Evolutionary conservation across 2,888 invertebrate genomes (phyloP), one percentile per base, ranked within the genome.

Genomic region (Sphaerophoria taeniata): DNA sequence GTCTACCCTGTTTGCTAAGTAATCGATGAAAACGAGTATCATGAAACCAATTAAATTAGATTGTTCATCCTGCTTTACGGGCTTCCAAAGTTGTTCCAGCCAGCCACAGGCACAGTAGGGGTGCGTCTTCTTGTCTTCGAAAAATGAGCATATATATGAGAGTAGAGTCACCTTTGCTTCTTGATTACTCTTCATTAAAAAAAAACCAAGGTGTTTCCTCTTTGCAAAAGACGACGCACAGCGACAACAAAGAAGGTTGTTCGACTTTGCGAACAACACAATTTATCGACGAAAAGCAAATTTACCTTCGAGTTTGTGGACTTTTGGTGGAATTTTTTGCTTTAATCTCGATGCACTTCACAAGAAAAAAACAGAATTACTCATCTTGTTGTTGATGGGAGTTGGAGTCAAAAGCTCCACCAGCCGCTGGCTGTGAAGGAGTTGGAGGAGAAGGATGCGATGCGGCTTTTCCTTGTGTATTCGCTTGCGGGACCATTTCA

Each of bases 161-260:
- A 24, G 53, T 33, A 16, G 49, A 67, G 43, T 14, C 63, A 61
- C 24, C 24, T 24, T 24, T 24, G 24, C 24, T 24, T 24, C 60
- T 75, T 49, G 63, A 55, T 61, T 70, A 69, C 63, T 60, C 47
- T 63, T 55, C 43, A 43, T 39, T 33, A 61, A 56, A 51, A 63
- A 67, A 36, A 31, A 65, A 61, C 47, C 45, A 78, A 70, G 78
- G 65, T 83, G 73, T 78, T 78, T 74, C 55, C 71, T 82, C 82
- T 61, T 77, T 49, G 7, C 61, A 24, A 24, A 24, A 24, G 24
- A 24, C 24, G 24, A 24, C 24, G 24, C 24, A 24, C 24, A 2
- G 24, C 24, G 24, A 24, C 24, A 24, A 24, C 24, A 24, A 24
- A 24, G 69, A 79, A 74, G 73, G 61, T 65, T 65, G 12, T 14